Percentiles rank a stretch among this genome's conserved stretches.
Conservation (phyloP, 2,888 invertebrate genomes). For the Dryobotodes eremita region DNA sequence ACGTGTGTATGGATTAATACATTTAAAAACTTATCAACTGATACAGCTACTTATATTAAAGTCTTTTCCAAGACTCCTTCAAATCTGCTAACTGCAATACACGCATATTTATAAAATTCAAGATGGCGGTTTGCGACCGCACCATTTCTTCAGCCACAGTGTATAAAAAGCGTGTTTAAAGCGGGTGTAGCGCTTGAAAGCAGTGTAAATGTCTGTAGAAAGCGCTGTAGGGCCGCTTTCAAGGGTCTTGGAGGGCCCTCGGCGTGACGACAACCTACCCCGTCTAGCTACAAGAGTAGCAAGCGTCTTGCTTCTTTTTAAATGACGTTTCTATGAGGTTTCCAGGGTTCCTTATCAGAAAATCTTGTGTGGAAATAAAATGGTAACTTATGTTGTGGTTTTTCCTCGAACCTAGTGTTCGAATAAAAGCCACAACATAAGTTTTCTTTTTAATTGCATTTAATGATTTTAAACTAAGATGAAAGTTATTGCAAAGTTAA, state of each 20-base stretch:
- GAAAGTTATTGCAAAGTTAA: not conserved
- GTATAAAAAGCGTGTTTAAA: constrained; percentile 67
- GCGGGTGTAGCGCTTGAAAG: constrained; percentile 65
- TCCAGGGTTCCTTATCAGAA: constrained; percentile 36
- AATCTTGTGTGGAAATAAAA: constrained; percentile 15
- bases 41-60: not conserved
- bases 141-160: constrained; percentile 54
- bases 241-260: constrained; percentile 62
- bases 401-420: too few relatives aligned
- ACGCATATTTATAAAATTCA: constrained; percentile 53
- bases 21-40: not conserved
- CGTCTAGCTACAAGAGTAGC: constrained; percentile 53
- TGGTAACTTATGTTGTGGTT: too few relatives aligned
- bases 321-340: constrained; percentile 53
- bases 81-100: constrained; percentile 1
- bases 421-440: not conserved
- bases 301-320: constrained; percentile 52
- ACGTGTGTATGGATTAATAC: not conserved
- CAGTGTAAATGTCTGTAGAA: constrained; percentile 71
- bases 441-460: not conserved
- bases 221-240: constrained; percentile 62
- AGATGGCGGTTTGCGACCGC: constrained; percentile 61
- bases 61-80: too few relatives aligned
- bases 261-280: constrained; percentile 63
- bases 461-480: not conserved